These are phyloP conservation scores for Lepus townsendii DNA, from an alignment of 2,797 vertebrate species.

Conservation along the genomic window DNA sequence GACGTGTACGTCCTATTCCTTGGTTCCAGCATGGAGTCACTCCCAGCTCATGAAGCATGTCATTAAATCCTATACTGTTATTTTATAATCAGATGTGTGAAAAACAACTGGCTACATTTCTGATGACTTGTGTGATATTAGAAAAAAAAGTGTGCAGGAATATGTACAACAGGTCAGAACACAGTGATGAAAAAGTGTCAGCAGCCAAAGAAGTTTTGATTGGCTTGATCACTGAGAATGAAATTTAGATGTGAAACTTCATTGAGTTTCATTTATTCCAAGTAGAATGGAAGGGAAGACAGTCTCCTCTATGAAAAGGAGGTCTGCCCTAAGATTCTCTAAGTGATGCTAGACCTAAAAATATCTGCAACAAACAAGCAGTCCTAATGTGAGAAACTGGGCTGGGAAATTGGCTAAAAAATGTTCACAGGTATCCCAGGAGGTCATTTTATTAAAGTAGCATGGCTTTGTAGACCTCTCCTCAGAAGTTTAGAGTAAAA, in stretches of 20 bases:
- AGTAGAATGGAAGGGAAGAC: neutral
- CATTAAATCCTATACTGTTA: neutral
- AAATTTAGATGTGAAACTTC: neutral
- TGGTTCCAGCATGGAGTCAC: neutral
- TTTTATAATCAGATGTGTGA: conserved; percentile 6
- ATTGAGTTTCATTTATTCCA: neutral
- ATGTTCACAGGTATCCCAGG: neutral
- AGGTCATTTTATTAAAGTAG: neutral
- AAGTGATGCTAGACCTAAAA: neutral
- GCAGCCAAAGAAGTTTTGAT: neutral
- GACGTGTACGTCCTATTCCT: neutral
- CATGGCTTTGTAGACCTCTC: neutral
- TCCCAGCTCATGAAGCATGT: neutral
- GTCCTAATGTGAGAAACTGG: neutral
- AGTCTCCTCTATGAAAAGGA: neutral
- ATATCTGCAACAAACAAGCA: neutral
- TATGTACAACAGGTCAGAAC: neutral
- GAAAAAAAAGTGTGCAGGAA: neutral
- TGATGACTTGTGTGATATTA: neutral
- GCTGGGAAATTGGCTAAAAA: neutral
- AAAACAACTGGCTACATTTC: neutral
- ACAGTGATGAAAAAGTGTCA: neutral
- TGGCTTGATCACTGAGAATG: neutral
- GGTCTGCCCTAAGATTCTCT: neutral
- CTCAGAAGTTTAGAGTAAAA: neutral